Conservation (phyloP, 2,113 vertebrate species). For the Cyprinodon tularosa region DNA sequence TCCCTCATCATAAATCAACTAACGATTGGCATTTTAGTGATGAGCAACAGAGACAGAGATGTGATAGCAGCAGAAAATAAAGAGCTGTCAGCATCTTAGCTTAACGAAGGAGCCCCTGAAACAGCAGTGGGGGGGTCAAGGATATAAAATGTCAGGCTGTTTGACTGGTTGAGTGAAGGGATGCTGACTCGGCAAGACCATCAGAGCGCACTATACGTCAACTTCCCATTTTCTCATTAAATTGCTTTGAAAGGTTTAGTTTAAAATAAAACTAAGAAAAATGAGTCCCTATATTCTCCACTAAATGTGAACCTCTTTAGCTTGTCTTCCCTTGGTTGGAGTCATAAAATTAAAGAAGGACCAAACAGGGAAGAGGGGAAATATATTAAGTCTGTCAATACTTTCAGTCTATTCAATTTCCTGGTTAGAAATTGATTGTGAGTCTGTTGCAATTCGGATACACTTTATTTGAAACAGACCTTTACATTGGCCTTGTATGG, state of each 20-base stretch:
- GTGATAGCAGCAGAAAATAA: constrained; percentile 62
- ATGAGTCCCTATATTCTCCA: too few species aligned
- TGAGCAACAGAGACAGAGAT: constrained; percentile 53
- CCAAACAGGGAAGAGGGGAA: too few species aligned
- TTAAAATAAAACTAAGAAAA: too few species aligned
- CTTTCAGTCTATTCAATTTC: constrained; percentile 53
- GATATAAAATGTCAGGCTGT: constrained; percentile 25
- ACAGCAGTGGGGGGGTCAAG: neutral
- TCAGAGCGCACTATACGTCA: constrained; percentile 1
- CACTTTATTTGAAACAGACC: too few species aligned
- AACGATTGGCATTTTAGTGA: constrained; percentile 62
- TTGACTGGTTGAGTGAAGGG: constrained; percentile 12
- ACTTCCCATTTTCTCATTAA: constrained; percentile 12
- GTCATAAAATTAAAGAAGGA: constrained; percentile 20
- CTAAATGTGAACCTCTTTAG: neutral
- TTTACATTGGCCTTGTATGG: too few species aligned
- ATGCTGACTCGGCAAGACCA: constrained; percentile 57
- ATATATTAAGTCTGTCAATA: constrained; percentile 41
- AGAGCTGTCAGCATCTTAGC: constrained; percentile 66
- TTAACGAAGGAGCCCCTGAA: constrained; percentile 40
- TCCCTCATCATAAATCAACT: constrained; percentile 52
- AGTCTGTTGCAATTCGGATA: neutral
- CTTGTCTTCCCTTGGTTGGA: constrained; percentile 8
- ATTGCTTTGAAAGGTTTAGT: neutral
- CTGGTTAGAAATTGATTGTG: constrained; percentile 11